Conservation (phyloP, 2,113 vertebrate species). For the Aldabrachelys gigantea region DNA sequence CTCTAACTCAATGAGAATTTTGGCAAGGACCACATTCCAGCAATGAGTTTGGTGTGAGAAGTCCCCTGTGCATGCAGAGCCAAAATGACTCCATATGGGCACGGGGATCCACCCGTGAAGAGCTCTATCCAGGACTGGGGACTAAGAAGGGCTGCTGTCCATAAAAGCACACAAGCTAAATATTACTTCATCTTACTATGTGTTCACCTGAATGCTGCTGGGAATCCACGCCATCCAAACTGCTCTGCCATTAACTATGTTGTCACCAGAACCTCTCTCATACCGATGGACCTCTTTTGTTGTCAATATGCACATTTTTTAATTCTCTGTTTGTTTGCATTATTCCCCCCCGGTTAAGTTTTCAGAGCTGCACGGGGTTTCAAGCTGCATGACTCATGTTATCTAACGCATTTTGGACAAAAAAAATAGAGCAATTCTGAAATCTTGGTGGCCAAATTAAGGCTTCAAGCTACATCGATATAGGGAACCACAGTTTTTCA, state of each 20-base stretch:
- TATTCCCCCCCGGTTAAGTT: background rate
- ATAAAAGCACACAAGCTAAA: background rate
- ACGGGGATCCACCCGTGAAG: background rate
- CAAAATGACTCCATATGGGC: background rate
- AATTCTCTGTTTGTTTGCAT: background rate
- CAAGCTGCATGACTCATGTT: background rate
- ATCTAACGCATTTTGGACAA: background rate
- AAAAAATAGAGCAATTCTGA: background rate
- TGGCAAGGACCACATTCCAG: background rate
- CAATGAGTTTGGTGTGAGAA: background rate
- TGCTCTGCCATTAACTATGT: background rate
- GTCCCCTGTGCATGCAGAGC: background rate
- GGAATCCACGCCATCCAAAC: background rate
- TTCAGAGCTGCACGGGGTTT: background rate
- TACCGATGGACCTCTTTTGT: background rate
- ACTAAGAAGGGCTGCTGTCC: background rate
- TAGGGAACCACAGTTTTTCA: background rate
- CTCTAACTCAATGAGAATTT: background rate
- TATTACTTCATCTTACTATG: background rate
- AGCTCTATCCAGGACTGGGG: background rate
- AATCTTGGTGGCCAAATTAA: background rate
- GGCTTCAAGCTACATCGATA: background rate
- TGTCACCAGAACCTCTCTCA: background rate
- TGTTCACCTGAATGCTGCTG: background rate
- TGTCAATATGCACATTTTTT: background rate